phyloP scores from a whole-genome alignment of 1,140 invertebrate genomes.

The Sesamia nonagrioides region DNA sequence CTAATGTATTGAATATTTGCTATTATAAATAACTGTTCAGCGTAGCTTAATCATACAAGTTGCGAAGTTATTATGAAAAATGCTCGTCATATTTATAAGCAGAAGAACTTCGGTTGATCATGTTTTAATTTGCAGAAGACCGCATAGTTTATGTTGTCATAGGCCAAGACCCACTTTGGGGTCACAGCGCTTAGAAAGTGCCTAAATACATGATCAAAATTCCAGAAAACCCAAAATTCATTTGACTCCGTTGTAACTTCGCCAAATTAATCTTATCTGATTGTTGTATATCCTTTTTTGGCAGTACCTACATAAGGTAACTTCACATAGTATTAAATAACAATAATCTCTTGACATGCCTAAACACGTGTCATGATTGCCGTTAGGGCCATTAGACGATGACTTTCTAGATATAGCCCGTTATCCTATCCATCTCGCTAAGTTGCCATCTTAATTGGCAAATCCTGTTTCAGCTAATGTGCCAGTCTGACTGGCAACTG shows the following conservation, averaged over 20 bases:
- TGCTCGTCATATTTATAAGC: neutral
- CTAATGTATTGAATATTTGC: conserved; percentile 23
- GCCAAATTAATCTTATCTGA: neutral
- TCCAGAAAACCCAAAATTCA: neutral
- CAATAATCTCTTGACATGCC: neutral
- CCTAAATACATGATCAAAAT: conserved; percentile 3
- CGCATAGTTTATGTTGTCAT: neutral
- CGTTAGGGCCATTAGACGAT: conserved; percentile 59
- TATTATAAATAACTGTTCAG: conserved; percentile 21
- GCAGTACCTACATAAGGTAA: neutral
- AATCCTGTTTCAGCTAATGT: conserved; percentile 63
- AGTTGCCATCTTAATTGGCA: conserved; percentile 57
- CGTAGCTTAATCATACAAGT: neutral
- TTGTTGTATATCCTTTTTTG: conserved; percentile 9
- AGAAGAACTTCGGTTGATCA: neutral
- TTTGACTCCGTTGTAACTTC: neutral
- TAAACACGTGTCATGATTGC: conserved; percentile 47
- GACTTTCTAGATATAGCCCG: conserved; percentile 64
- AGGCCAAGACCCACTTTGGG: conserved; percentile 1
- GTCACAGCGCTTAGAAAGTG: conserved; percentile 11
- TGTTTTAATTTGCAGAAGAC: neutral
- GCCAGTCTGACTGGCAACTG: conserved; percentile 32
- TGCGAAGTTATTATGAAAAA: neutral
- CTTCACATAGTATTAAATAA: conserved; percentile 34
- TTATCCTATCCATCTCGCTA: conserved; percentile 60